Evolutionary conservation across 2,888 invertebrate genomes (phyloP), one percentile per base, ranked within the genome.

Genomic region (Chrysolina oricalcia): DNA sequence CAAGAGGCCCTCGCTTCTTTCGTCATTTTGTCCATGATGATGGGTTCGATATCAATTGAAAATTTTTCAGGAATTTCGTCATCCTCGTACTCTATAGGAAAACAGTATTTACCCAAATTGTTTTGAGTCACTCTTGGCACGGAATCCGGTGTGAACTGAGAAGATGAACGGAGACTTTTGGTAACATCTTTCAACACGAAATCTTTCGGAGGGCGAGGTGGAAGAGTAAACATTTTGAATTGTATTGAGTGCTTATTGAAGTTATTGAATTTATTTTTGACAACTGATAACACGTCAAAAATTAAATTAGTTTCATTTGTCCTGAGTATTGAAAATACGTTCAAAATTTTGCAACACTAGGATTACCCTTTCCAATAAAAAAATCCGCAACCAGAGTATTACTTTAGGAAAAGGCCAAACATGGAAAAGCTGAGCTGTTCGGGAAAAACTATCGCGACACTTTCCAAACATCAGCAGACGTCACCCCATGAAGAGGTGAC

Each of bases 111-210:
- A 19, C 88, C 91, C 48, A 92, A 80, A 4, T 88, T 88, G 35
- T 84, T 81, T 80, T 92, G 91, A 0, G 91, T 92, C 19, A 90
- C 85, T 67, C 89, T 84, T 5, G 91, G 90, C 0, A 89, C 86
- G 17, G 85, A 85, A 6, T 86, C 86, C 0, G 91, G 91, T 0
- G 88, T 89, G 74, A 90, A 84, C 62, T 87, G 87, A 75, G 90
- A 89, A 59, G 89, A 85, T 0, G 90, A 90, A 17, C 82, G 66
- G 35, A 83, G 81, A 64, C 78, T 84, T 9, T 80, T 78, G 0
- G 83, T 79, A 4, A 87, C 85, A 59, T 84, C 78, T 74, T 81
- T 83, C 10, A 89, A 72, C 10, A 81, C 73, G 71, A 87, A 87
- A 74, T 89, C 88, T 79, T 87, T 87, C 1, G 88, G 88, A 0